Percentiles rank a stretch among this genome's conserved stretches.
These are phyloP conservation scores for Ephialtes manifestator DNA, from an alignment of 2,888 invertebrate genomes.

Conservation along the genomic window DNA sequence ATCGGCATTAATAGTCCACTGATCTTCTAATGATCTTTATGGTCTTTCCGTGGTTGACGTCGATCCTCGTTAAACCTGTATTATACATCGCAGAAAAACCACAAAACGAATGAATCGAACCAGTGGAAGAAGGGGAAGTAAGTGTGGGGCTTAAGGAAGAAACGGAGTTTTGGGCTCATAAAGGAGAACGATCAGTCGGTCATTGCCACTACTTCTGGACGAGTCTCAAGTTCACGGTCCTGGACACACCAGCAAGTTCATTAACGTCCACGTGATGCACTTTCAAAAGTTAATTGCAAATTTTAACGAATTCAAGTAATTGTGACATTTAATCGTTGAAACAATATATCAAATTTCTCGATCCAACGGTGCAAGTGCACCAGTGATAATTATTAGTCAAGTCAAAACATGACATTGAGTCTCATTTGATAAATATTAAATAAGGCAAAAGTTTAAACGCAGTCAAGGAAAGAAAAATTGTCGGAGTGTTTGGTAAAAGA, in stretches of 20 bases:
- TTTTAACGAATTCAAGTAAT: not conserved
- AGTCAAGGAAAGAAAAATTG: not conserved
- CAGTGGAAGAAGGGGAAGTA: not conserved
- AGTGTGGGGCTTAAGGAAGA: constrained; percentile 5
- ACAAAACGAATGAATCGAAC: not conserved
- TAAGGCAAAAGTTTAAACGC: not conserved
- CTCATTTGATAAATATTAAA: not conserved
- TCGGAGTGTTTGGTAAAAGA: not conserved
- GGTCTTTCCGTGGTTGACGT: not conserved
- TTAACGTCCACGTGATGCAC: not conserved
- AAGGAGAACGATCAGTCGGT: constrained; percentile 16
- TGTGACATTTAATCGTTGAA: not conserved
- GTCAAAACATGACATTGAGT: not conserved
- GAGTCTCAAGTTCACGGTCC: constrained; percentile 4
- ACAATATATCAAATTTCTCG: not conserved
- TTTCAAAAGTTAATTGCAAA: not conserved
- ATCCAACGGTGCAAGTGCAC: not conserved
- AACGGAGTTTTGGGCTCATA: constrained; percentile 7
- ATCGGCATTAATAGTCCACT: not conserved
- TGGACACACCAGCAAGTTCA: not conserved
- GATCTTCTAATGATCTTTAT: not conserved
- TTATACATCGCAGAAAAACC: not conserved
- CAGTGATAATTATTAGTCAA: not conserved
- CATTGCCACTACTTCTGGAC: constrained; percentile 22
- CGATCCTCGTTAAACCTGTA: not conserved